Evolutionary conservation across 1,140 invertebrate species (phyloP).

Genomic region (Pseudomyrmex flavicornis): DNA sequence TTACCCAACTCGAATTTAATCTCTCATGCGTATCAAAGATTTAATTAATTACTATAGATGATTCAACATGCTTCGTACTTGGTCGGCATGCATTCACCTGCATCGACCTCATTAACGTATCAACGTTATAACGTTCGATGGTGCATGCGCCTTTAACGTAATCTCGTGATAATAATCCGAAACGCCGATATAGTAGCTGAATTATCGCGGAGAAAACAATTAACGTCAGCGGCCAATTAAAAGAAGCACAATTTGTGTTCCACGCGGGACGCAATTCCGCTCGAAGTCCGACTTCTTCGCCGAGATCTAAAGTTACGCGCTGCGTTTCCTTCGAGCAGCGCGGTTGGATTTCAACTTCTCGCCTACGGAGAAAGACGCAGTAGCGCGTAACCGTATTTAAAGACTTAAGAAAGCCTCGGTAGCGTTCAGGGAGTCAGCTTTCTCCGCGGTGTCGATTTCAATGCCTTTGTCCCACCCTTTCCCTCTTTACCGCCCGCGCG

Average conservation of each 20-base stretch:
- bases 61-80: conserved; percentile 16
- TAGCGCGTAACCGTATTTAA: conserved; percentile 61
- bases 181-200: neutral
- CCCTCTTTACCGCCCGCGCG: neutral
- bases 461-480: conserved; percentile 40
- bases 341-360: conserved; percentile 66
- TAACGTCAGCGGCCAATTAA: conserved; percentile 19
- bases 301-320: conserved; percentile 25
- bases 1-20: conserved; percentile 39
- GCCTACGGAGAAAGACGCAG: conserved; percentile 58
- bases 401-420: conserved; percentile 59
- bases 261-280: conserved; percentile 6
- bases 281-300: conserved; percentile 13
- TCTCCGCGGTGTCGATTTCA: conserved; percentile 71
- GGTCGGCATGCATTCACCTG: neutral
- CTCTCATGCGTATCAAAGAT: conserved; percentile 4
- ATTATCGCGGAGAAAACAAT: neutral
- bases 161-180: conserved; percentile 2
- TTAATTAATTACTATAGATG: conserved; percentile 34
- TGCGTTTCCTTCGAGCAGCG: conserved; percentile 12
- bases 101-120: conserved; percentile 24
- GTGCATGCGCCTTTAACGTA: neutral
- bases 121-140: conserved; percentile 2
- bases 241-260: conserved; percentile 17
- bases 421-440: conserved; percentile 62